Conservation (phyloP, 2,888 invertebrate genomes). For the Eristalis intricaria region DNA sequence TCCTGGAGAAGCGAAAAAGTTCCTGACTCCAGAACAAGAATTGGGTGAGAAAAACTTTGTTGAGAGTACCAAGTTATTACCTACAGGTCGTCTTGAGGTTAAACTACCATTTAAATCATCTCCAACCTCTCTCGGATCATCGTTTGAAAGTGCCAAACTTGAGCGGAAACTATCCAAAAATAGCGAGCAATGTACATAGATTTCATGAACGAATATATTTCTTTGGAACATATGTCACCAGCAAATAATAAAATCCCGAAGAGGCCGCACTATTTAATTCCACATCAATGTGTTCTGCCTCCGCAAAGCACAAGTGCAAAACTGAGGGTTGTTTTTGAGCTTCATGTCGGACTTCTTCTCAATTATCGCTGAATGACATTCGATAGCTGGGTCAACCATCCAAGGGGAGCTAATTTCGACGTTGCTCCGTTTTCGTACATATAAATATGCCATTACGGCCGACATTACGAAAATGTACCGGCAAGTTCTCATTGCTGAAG, state of each 20-base stretch:
- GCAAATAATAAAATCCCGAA: not conserved
- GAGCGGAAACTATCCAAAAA: no score
- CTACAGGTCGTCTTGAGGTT: no score
- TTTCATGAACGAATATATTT: no score
- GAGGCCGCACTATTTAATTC: not conserved
- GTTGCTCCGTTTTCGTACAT: slow-evolving; percentile 23
- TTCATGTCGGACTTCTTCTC: not conserved
- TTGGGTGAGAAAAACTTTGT: no score
- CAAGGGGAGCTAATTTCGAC: slow-evolving; percentile 29
- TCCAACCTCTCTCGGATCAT: no score
- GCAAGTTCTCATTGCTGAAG: not conserved
- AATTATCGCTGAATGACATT: not conserved
- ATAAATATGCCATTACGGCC: not conserved
- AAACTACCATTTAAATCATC: no score
- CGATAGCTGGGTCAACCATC: slow-evolving; percentile 18
- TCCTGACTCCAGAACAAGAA: no score
- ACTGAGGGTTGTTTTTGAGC: not conserved
- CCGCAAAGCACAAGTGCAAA: slow-evolving; percentile 13
- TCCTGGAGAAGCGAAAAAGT: no score
- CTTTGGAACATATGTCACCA: no score
- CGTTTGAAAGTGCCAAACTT: no score
- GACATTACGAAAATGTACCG: slow-evolving; percentile 10
- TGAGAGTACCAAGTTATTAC: no score
- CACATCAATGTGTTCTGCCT: not conserved
- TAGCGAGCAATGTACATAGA: no score